phyloP scores from a whole-genome alignment of 2,797 vertebrate species.

The Sebastes dallii region DNA sequence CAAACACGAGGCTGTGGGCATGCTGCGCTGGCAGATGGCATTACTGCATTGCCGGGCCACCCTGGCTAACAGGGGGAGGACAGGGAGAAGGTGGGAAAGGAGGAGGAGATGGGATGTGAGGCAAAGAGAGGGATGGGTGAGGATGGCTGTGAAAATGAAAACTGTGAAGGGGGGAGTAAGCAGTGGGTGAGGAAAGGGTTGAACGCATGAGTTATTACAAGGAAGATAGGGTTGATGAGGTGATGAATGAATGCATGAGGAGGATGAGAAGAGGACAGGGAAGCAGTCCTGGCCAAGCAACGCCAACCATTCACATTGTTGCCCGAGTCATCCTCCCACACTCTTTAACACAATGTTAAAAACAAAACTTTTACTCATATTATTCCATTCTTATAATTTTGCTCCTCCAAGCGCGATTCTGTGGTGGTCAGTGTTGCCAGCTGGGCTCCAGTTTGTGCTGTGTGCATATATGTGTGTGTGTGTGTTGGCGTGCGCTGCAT shows the following conservation, averaged over 20 bases:
- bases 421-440: constrained; percentile 72
- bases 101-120: constrained; percentile 50
- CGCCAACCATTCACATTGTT: constrained; percentile 2
- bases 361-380: constrained; percentile 24
- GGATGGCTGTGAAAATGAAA: constrained; percentile 51
- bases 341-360: constrained; percentile 1
- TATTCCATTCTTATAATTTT: constrained; percentile 25
- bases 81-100: constrained; percentile 59
- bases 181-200: constrained; percentile 25
- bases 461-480: constrained; percentile 27
- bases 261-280: constrained; percentile 19
- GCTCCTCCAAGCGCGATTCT: constrained; percentile 34
- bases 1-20: constrained; percentile 71
- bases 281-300: background rate
- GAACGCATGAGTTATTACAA: constrained; percentile 41
- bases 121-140: constrained; percentile 45
- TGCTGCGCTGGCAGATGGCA: constrained; percentile 85
- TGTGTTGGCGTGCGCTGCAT: constrained; percentile 55
- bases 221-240: constrained; percentile 34
- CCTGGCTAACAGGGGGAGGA: constrained; percentile 69
- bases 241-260: constrained; percentile 50
- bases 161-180: constrained; percentile 13
- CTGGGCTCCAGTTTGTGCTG: constrained; percentile 52
- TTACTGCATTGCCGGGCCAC: constrained; percentile 73
- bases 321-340: constrained; percentile 10